Evolutionary conservation across 2,113 vertebrate genomes (phyloP).

Genomic region (Archilochus colubris): DNA sequence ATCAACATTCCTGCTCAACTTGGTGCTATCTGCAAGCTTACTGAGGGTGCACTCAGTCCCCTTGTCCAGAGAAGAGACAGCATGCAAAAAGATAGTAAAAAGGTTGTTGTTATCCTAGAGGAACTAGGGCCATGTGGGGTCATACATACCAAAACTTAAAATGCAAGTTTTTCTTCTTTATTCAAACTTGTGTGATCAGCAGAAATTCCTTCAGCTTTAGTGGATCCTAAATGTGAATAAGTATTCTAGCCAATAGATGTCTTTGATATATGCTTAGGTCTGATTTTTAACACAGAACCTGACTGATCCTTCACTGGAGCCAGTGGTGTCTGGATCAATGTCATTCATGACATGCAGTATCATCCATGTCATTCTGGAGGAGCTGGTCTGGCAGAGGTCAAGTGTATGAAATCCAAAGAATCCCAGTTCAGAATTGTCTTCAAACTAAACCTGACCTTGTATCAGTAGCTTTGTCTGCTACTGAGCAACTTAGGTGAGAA

Average conservation of each 20-base stretch:
- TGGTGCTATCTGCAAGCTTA: no score
- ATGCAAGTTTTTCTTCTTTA: not conserved
- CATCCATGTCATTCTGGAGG: no score
- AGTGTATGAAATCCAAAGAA: not conserved
- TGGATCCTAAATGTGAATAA: not conserved
- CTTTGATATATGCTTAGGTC: not conserved
- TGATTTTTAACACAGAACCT: not conserved
- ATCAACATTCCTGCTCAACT: no score
- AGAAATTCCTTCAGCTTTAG: not conserved
- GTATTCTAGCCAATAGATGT: not conserved
- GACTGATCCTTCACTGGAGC: rapidly evolving
- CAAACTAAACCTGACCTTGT: not conserved
- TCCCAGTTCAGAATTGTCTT: not conserved
- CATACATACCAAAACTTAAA: not conserved
- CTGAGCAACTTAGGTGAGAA: not conserved
- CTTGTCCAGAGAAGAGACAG: not conserved
- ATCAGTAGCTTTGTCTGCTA: not conserved
- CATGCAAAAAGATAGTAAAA: not conserved
- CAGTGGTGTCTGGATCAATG: not conserved
- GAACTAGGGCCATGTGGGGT: not conserved
- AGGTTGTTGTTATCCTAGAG: not conserved
- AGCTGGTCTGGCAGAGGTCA: not conserved
- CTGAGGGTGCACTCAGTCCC: no score
- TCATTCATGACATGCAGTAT: no score
- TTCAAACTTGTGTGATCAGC: not conserved